These are phyloP conservation scores for Lysandra bellargus DNA, from an alignment of 2,888 invertebrate genomes.

Conservation along the genomic window DNA sequence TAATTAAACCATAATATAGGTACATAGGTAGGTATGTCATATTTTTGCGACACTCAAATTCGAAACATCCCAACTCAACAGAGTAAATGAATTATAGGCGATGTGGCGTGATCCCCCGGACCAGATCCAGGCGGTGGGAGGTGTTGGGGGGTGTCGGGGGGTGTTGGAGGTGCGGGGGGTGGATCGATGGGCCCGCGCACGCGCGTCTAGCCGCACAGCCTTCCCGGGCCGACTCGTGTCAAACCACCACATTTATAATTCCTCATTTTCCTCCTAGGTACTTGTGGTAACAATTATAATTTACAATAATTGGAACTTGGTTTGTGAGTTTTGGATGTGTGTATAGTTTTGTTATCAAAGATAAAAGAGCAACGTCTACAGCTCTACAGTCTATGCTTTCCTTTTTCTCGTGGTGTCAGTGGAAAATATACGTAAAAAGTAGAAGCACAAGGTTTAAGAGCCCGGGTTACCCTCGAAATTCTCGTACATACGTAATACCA, in stretches of 20 bases:
- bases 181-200: conserved; percentile 72
- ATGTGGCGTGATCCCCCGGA: conserved; percentile 49
- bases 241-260: conserved; percentile 34
- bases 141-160: conserved; percentile 42
- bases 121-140: conserved; percentile 43
- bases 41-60: conserved; percentile 14
- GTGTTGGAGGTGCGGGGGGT: conserved; percentile 44
- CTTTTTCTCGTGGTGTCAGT: neutral
- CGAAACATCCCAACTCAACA: conserved; percentile 39
- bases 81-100: conserved; percentile 55
- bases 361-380: neutral
- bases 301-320: neutral
- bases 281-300: conserved; percentile 8
- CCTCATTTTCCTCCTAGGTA: neutral
- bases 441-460: no score
- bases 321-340: neutral
- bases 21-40: neutral
- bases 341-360: neutral
- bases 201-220: conserved; percentile 48
- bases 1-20: neutral
- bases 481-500: no score
- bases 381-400: neutral
- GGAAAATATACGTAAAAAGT: neutral
- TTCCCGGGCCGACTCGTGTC: conserved; percentile 51
- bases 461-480: no score